Conservation (phyloP, 2,888 invertebrate species). For the Pammene fasciana region DNA sequence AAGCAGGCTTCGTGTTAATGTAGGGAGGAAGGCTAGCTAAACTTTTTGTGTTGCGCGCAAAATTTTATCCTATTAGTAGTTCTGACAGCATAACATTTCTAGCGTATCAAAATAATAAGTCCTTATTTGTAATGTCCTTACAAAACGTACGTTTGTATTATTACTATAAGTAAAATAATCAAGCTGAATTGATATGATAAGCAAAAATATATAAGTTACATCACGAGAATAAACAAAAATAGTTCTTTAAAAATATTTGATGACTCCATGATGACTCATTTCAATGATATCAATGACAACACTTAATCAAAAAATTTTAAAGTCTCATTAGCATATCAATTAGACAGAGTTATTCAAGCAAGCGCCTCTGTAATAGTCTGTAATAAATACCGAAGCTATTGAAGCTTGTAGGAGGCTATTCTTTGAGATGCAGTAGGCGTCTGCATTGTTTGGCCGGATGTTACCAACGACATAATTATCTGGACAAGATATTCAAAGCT, state of each 20-base stretch:
- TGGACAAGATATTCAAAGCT: neutral
- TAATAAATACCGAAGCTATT: slow-evolving; percentile 33
- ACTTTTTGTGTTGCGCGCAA: too few species aligned
- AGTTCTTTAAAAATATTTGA: slow-evolving; percentile 7
- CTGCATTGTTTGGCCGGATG: slow-evolving; percentile 33
- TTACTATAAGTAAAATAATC: too few species aligned
- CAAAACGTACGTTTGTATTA: too few species aligned
- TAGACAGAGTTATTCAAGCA: slow-evolving; percentile 25
- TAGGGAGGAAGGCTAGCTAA: too few species aligned
- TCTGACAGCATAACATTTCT: too few species aligned
- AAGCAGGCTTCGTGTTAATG: too few species aligned
- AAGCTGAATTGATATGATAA: neutral
- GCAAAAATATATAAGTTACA: neutral
- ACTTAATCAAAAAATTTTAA: slow-evolving; percentile 20
- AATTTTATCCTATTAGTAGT: too few species aligned
- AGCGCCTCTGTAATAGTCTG: slow-evolving; percentile 20
- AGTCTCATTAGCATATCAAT: slow-evolving; percentile 29
- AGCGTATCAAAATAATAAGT: too few species aligned
- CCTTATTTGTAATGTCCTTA: too few species aligned
- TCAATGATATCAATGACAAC: slow-evolving; percentile 1
- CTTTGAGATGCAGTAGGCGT: slow-evolving; percentile 35
- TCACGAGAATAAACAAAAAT: neutral
- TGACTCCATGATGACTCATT: slow-evolving; percentile 21
- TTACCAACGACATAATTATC: slow-evolving; percentile 13
- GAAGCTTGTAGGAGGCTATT: slow-evolving; percentile 36